Conservation (phyloP, 2,888 invertebrate genomes). For the Eugnorisma glareosa region DNA sequence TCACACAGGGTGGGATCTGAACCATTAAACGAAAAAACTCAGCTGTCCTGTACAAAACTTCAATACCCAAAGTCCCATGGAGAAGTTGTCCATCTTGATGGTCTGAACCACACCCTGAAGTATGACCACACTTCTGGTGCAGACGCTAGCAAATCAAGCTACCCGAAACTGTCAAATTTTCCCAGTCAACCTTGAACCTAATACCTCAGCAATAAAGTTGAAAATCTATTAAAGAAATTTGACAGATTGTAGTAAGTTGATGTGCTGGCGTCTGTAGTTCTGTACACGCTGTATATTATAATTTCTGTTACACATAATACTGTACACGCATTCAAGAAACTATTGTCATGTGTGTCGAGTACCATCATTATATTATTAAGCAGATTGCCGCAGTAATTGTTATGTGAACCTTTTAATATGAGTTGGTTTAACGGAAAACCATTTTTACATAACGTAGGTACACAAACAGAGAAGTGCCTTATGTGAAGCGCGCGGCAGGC, state of each 20-base stretch:
- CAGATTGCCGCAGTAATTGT: not conserved
- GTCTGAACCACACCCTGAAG: not conserved
- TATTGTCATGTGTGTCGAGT: not conserved
- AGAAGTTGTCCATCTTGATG: not conserved
- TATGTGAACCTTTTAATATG: not conserved
- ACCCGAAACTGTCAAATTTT: no score
- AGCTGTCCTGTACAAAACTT: not conserved
- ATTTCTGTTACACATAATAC: not conserved
- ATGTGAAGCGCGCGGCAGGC: not conserved
- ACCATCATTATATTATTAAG: not conserved
- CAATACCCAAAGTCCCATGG: not conserved
- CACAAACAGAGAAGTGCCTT: conserved; percentile 32
- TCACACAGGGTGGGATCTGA: no score
- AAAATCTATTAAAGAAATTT: no score
- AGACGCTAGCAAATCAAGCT: no score
- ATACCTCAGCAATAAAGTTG: no score
- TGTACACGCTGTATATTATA: not conserved
- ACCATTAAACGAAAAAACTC: not conserved
- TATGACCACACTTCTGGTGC: not conserved
- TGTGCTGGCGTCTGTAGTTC: no score
- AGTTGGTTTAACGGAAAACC: not conserved
- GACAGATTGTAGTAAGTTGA: no score
- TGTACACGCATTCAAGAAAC: conserved; percentile 11
- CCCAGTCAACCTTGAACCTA: no score
- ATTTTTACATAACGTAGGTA: not conserved